Conservation (phyloP, 2,797 vertebrate genomes). For the Carduelis carduelis region DNA sequence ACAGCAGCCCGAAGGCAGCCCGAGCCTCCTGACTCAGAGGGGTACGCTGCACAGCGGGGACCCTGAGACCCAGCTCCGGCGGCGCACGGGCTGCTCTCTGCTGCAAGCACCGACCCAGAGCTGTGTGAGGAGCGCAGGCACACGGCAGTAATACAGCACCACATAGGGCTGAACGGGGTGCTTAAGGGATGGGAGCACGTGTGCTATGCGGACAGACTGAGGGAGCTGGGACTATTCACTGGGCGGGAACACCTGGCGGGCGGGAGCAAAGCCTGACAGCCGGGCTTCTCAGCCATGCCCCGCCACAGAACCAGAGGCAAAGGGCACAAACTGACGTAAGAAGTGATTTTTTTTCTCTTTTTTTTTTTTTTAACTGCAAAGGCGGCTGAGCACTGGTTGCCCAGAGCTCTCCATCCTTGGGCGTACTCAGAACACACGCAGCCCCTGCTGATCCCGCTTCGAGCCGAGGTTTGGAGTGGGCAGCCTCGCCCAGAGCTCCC, state of each 20-base stretch:
- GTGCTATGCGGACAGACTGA: not conserved
- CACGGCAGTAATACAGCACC: rapidly evolving
- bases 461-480: rapidly evolving
- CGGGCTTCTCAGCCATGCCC: not conserved
- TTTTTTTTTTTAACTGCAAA: too few relatives aligned
- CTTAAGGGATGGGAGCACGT: not conserved
- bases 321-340: rapidly evolving
- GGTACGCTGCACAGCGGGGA: not conserved
- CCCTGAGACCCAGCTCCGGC: not conserved
- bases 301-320: not conserved
- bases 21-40: not conserved
- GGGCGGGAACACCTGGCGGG: not conserved
- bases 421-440: rapidly evolving
- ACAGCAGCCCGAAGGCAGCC: not conserved
- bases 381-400: not conserved
- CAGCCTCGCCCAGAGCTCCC: not conserved
- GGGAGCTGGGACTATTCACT: not conserved
- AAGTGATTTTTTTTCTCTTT: rapidly evolving
- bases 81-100: not conserved
- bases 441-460: not conserved
- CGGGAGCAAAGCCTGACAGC: not conserved
- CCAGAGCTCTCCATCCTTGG: not conserved
- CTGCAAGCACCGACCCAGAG: not conserved
- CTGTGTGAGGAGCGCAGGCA: not conserved
- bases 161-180: rapidly evolving